phyloP scores from a whole-genome alignment of 2,888 invertebrate species.

The Hecatera dysodea region DNA sequence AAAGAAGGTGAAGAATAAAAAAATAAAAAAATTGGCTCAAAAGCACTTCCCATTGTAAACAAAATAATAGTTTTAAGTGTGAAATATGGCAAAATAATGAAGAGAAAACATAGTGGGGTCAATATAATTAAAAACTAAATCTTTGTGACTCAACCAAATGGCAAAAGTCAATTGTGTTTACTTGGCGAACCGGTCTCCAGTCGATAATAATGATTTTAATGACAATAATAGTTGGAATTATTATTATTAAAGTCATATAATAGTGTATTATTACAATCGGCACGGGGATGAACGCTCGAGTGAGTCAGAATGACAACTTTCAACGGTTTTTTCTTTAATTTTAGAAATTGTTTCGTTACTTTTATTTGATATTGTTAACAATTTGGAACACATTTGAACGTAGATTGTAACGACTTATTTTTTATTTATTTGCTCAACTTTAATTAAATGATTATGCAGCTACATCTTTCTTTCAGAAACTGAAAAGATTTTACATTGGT shows the following conservation, averaged over 20 bases:
- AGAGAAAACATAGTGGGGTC: constrained; percentile 83
- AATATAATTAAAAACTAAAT: constrained; percentile 87
- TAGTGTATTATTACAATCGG: constrained; percentile 83
- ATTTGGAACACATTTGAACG: constrained; percentile 8
- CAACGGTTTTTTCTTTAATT: constrained; percentile 78
- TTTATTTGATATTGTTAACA: constrained; percentile 57
- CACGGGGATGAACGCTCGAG: constrained; percentile 88
- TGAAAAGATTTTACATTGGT: too few species aligned
- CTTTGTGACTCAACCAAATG: constrained; percentile 87
- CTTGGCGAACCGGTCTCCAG: constrained; percentile 74
- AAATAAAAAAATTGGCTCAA: constrained; percentile 5
- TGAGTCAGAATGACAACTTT: constrained; percentile 86
- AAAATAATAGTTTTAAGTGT: constrained; percentile 54
- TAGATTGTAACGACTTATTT: constrained; percentile 12
- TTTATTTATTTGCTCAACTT: neutral
- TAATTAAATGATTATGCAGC: too few species aligned
- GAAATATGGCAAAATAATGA: constrained; percentile 80
- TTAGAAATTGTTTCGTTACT: constrained; percentile 70
- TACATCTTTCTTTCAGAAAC: too few species aligned
- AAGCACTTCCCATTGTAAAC: constrained; percentile 41
- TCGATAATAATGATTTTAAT: constrained; percentile 85
- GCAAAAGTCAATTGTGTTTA: constrained; percentile 89
- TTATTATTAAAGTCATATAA: constrained; percentile 84
- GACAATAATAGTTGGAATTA: constrained; percentile 84
- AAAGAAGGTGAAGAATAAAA: neutral